Percentiles rank a stretch among this genome's conserved stretches.
These are phyloP conservation scores for Sitta europaea DNA, from an alignment of 2,113 vertebrate genomes.

Conservation along the genomic window DNA sequence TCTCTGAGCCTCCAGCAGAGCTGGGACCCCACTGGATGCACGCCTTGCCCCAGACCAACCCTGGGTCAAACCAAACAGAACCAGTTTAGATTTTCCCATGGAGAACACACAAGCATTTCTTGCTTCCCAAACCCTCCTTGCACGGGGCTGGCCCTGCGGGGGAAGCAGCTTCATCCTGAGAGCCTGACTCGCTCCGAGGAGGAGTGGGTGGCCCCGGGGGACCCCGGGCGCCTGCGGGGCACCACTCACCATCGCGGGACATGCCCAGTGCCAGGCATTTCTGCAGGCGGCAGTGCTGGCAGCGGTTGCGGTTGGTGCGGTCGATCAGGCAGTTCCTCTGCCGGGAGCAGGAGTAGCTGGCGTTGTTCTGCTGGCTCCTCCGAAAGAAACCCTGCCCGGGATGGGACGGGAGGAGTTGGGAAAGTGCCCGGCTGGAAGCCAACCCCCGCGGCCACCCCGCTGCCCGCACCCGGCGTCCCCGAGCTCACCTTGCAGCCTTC, in stretches of 20 bases:
- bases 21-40: rapidly evolving
- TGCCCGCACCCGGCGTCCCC: rapidly evolving
- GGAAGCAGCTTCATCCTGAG: neutral
- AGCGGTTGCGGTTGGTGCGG: slow-evolving; percentile 91
- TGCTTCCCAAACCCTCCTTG: neutral
- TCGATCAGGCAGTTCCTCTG: slow-evolving; percentile 91
- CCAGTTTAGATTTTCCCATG: rapidly evolving
- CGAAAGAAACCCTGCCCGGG: slow-evolving; percentile 84
- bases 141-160: rapidly evolving
- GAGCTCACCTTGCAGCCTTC: slow-evolving; percentile 73
- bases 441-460: rapidly evolving
- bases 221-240: neutral
- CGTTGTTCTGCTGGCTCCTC: slow-evolving; percentile 91
- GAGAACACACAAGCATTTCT: neutral
- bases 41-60: rapidly evolving
- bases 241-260: slow-evolving; percentile 87
- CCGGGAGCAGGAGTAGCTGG: slow-evolving; percentile 90
- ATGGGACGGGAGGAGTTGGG: neutral
- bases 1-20: rapidly evolving
- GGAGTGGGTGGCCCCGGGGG: rapidly evolving
- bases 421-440: rapidly evolving
- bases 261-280: slow-evolving; percentile 90
- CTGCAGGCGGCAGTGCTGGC: slow-evolving; percentile 91
- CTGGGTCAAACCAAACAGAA: neutral
- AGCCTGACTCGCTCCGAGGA: rapidly evolving